phyloP scores from a whole-genome alignment of 1,140 invertebrate genomes.

The Stegodyphus mimosarum region DNA sequence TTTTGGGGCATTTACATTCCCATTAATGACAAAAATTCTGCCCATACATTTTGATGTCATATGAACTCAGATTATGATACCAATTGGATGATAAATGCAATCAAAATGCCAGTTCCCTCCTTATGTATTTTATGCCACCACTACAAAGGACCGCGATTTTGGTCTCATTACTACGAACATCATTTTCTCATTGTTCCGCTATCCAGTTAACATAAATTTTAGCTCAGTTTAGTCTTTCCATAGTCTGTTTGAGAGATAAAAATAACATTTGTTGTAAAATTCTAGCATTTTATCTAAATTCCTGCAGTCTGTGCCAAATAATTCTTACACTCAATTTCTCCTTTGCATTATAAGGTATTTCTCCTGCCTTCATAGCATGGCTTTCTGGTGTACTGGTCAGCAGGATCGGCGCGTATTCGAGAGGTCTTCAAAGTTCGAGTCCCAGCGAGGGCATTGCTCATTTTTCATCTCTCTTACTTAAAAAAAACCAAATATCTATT shows the following conservation, averaged over 20 bases:
- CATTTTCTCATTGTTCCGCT: neutral
- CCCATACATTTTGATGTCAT: conserved; percentile 1
- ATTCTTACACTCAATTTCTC: neutral
- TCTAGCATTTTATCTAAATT: neutral
- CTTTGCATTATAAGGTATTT: too few species aligned
- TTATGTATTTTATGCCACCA: conserved; percentile 1
- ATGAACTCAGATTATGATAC: neutral
- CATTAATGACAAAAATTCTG: neutral
- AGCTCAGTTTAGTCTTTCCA: neutral
- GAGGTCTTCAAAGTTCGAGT: too few species aligned
- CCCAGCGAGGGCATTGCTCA: too few species aligned
- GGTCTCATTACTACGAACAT: neutral
- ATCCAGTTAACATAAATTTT: neutral
- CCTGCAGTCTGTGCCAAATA: neutral
- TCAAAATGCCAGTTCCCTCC: neutral
- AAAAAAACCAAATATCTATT: too few species aligned
- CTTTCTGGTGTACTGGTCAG: too few species aligned
- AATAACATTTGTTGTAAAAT: neutral
- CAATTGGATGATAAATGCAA: neutral
- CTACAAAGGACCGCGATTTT: neutral
- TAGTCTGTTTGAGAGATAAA: neutral
- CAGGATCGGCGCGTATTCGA: too few species aligned
- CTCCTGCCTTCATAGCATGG: too few species aligned
- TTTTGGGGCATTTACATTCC: neutral
- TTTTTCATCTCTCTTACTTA: too few species aligned